A percentile compares a stretch with the other conserved stretches of the same genome.
These are phyloP conservation scores for Casuarius casuarius DNA, from an alignment of 2,113 vertebrate species.

Conservation along the genomic window DNA sequence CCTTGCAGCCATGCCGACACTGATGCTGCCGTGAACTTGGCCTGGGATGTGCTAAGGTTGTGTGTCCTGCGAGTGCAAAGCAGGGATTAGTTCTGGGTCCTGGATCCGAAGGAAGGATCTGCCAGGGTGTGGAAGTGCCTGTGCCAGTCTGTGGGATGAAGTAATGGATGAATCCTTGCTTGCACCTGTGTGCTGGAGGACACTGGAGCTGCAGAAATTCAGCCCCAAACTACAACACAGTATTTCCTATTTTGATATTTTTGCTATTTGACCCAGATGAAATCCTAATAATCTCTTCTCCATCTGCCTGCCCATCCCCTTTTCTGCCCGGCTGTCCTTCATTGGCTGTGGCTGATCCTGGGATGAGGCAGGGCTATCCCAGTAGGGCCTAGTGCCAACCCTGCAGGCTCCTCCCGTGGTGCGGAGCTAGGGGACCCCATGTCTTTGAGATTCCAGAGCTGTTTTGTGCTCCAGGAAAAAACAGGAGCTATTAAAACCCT, in stretches of 20 bases:
- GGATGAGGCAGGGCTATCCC: too few relatives aligned
- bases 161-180: not conserved
- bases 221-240: not conserved
- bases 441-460: too few relatives aligned
- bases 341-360: too few relatives aligned
- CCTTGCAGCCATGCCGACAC: not conserved
- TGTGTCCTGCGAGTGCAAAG: accelerated
- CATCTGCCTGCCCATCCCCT: too few relatives aligned
- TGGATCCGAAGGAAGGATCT: not conserved
- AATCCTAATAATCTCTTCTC: too few relatives aligned
- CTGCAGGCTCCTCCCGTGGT: too few relatives aligned
- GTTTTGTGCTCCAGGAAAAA: too few relatives aligned
- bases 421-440: too few relatives aligned
- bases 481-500: too few relatives aligned
- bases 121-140: not conserved
- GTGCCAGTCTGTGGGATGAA: not conserved
- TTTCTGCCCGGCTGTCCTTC: not conserved
- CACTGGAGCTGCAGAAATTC: not conserved
- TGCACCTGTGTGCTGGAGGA: accelerated
- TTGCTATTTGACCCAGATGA: not conserved
- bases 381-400: too few relatives aligned
- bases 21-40: not conserved
- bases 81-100: not conserved
- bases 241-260: not conserved
- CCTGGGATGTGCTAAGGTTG: not conserved